Evolutionary conservation across 2,113 vertebrate species (phyloP).

Genomic region (Tetrax tetrax): DNA sequence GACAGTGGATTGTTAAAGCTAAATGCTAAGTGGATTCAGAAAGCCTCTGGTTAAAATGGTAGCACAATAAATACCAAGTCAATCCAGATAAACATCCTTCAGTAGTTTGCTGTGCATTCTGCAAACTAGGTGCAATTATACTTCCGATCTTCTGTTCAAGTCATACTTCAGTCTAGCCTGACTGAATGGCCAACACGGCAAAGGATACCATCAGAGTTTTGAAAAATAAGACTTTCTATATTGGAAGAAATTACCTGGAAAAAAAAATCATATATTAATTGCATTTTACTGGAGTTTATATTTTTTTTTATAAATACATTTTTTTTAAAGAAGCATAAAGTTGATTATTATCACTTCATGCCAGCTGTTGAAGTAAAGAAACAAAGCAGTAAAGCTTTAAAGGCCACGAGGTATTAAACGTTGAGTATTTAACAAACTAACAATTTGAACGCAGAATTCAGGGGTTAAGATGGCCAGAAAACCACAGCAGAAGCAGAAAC

Average conservation of each 20-base stretch:
- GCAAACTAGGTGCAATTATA: neutral
- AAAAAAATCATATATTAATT: neutral
- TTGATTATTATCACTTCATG: rapidly evolving
- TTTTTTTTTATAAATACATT: neutral
- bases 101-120: neutral
- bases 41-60: neutral
- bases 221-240: neutral
- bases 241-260: neutral
- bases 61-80: neutral
- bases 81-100: neutral
- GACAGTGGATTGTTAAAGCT: neutral
- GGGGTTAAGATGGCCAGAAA: neutral
- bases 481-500: neutral
- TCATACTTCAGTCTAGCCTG: neutral
- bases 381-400: rapidly evolving
- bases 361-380: rapidly evolving
- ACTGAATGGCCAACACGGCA: neutral
- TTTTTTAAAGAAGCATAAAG: neutral
- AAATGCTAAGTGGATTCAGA: neutral
- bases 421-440: neutral
- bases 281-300: neutral
- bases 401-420: rapidly evolving
- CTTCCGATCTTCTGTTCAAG: neutral
- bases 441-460: neutral
- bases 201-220: neutral